Percentiles rank a stretch among this genome's conserved stretches.
These are phyloP conservation scores for Strongylocentrotus purpuratus DNA, from an alignment of 35 echinoderm and acorn worm genomes.

Conservation along the genomic window DNA sequence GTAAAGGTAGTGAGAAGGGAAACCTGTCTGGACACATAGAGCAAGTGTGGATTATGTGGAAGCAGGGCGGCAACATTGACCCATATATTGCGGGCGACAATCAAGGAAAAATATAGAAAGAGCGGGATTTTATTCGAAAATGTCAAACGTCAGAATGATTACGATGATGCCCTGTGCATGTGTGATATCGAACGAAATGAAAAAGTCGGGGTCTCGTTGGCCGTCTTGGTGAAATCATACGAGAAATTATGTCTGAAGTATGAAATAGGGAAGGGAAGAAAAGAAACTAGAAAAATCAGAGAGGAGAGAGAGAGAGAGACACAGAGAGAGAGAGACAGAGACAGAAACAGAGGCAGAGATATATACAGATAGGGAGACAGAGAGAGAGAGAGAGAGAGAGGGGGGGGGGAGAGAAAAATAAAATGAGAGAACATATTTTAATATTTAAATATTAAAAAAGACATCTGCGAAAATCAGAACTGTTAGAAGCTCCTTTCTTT, in stretches of 20 bases:
- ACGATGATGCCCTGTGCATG: neutral
- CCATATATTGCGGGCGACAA: neutral
- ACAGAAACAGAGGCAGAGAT: too few species aligned
- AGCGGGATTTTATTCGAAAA: neutral
- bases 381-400: neutral
- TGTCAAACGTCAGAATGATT: conserved; percentile 22
- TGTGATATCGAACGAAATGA: neutral
- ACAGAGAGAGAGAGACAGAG: too few species aligned
- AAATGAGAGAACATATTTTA: too few species aligned
- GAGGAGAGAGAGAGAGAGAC: too few species aligned
- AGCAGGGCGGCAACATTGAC: conserved; percentile 22
- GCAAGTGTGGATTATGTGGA: conserved; percentile 16
- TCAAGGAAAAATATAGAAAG: neutral
- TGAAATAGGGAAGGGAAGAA: neutral
- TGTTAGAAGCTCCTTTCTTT: too few species aligned
- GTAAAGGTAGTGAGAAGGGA: conserved; percentile 18
- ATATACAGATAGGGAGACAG: too few species aligned
- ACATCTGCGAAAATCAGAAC: too few species aligned
- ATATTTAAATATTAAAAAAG: too few species aligned
- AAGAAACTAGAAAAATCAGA: too few species aligned
- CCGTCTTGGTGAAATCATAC: neutral
- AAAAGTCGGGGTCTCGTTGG: neutral
- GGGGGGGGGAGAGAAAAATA: neutral
- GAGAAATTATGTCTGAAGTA: neutral
- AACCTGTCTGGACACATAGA: conserved; percentile 30